Evolutionary conservation across 2,113 vertebrate species (phyloP).

Genomic region (Cyanoliseus patagonus): DNA sequence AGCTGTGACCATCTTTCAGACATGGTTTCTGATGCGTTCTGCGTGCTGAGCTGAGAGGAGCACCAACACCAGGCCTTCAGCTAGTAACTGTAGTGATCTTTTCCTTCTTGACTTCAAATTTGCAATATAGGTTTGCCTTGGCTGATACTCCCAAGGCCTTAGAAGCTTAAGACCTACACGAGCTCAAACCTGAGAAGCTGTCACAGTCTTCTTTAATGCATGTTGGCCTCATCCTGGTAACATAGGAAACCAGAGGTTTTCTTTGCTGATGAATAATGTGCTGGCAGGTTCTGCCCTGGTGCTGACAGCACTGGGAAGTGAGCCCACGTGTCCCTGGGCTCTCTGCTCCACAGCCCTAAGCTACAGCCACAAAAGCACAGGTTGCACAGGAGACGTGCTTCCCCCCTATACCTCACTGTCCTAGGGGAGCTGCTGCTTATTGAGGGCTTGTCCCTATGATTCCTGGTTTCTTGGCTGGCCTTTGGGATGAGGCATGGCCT

Average conservation of each 20-base stretch:
- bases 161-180: neutral
- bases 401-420: rapidly evolving
- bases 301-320: neutral
- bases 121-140: neutral
- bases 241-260: neutral
- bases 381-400: neutral
- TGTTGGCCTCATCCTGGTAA: neutral
- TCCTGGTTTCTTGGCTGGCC: neutral
- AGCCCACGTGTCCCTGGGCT: neutral
- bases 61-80: rapidly evolving
- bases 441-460: neutral
- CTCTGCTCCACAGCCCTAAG: neutral
- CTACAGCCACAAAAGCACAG: neutral
- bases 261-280: constrained; percentile 52
- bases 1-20: neutral
- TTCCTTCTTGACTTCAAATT: neutral
- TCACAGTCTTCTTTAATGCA: neutral
- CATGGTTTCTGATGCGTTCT: neutral
- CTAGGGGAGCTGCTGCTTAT: neutral
- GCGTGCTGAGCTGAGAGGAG: neutral
- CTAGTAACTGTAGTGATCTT: neutral
- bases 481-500: neutral
- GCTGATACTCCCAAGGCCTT: neutral
- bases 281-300: constrained; percentile 2
- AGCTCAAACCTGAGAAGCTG: neutral